Evolutionary conservation across 2,797 vertebrate genomes (phyloP).

Genomic region (Lepus townsendii): DNA sequence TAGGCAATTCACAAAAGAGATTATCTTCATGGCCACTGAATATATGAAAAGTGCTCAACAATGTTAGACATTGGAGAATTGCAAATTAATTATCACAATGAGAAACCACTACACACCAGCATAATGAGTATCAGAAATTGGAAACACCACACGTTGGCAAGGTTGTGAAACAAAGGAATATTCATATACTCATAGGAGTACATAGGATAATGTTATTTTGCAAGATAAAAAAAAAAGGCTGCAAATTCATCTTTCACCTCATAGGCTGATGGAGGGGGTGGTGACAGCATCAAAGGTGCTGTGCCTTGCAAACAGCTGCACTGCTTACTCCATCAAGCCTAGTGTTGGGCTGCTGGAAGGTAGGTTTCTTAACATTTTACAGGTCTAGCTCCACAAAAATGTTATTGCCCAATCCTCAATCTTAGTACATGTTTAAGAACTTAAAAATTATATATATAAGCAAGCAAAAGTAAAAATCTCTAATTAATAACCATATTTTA

Average conservation of each 20-base stretch:
- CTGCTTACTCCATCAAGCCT: neutral
- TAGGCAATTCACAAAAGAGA: neutral
- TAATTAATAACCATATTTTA: constrained; percentile 1
- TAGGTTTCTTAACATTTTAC: neutral
- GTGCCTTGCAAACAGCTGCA: too few species aligned
- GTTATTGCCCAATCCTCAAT: neutral
- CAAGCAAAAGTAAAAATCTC: neutral
- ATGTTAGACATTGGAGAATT: neutral
- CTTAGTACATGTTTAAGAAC: neutral
- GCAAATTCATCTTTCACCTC: neutral
- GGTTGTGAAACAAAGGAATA: neutral
- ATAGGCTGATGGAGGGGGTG: too few species aligned
- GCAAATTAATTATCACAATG: neutral
- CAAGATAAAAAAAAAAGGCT: neutral
- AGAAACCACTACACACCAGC: neutral
- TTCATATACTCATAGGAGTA: neutral
- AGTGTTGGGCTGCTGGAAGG: neutral
- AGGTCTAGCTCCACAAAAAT: neutral
- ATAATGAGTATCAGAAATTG: constrained; percentile 38
- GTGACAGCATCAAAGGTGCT: neutral
- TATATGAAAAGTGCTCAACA: neutral
- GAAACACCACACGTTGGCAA: neutral
- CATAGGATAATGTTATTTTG: neutral
- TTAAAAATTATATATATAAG: neutral
- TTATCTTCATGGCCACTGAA: neutral